phyloP scores from a whole-genome alignment of 2,113 vertebrate genomes.

The Peucedramus taeniatus region DNA sequence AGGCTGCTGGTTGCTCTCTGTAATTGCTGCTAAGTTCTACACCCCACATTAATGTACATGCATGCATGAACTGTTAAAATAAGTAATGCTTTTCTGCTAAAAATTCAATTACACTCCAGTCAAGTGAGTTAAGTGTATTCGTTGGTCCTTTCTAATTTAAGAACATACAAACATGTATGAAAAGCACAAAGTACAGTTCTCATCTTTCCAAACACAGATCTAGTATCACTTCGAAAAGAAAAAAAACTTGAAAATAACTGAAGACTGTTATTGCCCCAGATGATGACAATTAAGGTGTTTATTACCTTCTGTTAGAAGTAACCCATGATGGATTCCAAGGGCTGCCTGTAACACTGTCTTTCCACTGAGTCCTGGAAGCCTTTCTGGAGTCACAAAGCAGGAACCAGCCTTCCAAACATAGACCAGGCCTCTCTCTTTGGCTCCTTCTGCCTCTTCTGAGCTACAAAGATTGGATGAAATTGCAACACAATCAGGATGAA shows the following conservation, averaged over 20 bases:
- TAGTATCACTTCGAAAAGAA: background rate
- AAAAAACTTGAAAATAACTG: background rate
- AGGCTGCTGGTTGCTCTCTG: background rate
- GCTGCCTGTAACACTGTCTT: slow-evolving; percentile 88
- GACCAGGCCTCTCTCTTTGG: slow-evolving; percentile 84
- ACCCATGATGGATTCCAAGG: slow-evolving; percentile 83
- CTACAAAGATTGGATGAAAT: slow-evolving; percentile 55
- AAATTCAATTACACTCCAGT: background rate
- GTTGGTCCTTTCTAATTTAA: background rate
- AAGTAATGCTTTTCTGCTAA: background rate
- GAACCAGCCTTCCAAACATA: slow-evolving; percentile 90
- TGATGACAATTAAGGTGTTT: background rate
- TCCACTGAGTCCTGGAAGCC: slow-evolving; percentile 78
- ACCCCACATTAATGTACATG: fast-evolving
- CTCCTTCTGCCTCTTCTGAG: slow-evolving; percentile 79
- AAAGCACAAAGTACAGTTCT: background rate
- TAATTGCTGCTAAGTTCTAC: background rate
- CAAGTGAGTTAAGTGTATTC: background rate
- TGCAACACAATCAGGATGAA: background rate
- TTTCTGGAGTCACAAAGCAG: slow-evolving; percentile 80
- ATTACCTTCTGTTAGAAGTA: slow-evolving; percentile 89
- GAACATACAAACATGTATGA: background rate
- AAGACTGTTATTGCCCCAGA: background rate
- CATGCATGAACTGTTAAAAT: background rate
- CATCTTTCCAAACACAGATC: background rate